These are phyloP conservation scores for Sturnira hondurensis DNA, from an alignment of 2,113 vertebrate species.

Conservation along the genomic window DNA sequence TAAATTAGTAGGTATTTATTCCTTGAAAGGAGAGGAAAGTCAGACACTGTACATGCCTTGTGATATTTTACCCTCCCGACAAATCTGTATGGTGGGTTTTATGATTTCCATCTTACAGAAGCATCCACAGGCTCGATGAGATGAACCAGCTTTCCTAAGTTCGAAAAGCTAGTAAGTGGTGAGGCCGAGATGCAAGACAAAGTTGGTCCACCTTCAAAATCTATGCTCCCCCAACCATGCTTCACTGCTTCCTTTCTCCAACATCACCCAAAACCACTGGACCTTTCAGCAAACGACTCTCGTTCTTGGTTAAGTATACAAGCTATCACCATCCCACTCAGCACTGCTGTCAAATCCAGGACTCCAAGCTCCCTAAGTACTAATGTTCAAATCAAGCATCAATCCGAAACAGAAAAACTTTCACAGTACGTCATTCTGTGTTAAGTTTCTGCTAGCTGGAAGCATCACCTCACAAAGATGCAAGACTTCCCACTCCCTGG, in stretches of 20 bases:
- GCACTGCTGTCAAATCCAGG: background rate
- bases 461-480: background rate
- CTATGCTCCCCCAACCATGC: background rate
- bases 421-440: background rate
- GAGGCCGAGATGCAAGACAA: background rate
- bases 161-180: background rate
- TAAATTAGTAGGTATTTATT: background rate
- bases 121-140: background rate
- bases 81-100: background rate
- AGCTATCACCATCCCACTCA: background rate
- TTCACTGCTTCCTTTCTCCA: background rate
- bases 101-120: background rate
- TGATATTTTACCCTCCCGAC: background rate
- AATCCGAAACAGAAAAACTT: background rate
- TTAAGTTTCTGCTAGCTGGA: background rate
- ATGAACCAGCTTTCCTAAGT: background rate
- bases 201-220: background rate
- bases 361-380: background rate
- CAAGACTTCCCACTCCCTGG: background rate
- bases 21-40: background rate
- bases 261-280: background rate
- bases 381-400: background rate
- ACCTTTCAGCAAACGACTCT: background rate
- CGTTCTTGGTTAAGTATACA: background rate
- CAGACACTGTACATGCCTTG: background rate